These are phyloP conservation scores for Platysternon megacephalum DNA, from an alignment of 2,113 vertebrate genomes.

Conservation along the genomic window DNA sequence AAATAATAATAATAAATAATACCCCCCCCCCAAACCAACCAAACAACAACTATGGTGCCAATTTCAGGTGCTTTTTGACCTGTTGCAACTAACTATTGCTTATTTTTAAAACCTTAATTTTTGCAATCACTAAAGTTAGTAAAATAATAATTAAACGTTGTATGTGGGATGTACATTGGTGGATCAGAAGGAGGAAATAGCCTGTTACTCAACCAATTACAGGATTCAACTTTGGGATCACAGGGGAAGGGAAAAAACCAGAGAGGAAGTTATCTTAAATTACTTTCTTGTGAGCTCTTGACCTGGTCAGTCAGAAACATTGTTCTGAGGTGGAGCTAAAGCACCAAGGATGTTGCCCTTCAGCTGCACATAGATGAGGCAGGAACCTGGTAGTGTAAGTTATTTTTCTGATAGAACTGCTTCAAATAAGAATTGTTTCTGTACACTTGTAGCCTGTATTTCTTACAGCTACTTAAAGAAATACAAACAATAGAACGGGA, in stretches of 20 bases:
- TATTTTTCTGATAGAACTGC: not conserved
- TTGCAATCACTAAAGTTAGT: not conserved
- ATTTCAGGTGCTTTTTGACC: not conserved
- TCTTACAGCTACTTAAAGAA: not conserved
- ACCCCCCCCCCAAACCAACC: not conserved
- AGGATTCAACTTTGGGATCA: not conserved
- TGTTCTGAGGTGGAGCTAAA: not conserved
- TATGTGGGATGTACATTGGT: not conserved
- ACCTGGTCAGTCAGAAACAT: not conserved
- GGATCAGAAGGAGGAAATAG: not conserved
- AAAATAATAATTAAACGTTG: not conserved
- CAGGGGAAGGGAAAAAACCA: not conserved
- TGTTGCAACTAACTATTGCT: not conserved
- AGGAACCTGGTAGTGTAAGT: not conserved
- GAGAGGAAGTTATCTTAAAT: not conserved
- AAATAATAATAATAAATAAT: too few species aligned
- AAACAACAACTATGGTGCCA: not conserved
- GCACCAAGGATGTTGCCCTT: not conserved
- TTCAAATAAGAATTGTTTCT: not conserved
- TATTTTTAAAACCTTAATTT: not conserved
- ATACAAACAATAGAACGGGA: not conserved
- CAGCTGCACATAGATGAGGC: not conserved
- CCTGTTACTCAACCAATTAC: not conserved
- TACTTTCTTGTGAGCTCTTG: not conserved
- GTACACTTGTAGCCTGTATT: not conserved